Evolutionary conservation across 1,140 invertebrate genomes (phyloP).

Genomic region (Solenopsis fugax): DNA sequence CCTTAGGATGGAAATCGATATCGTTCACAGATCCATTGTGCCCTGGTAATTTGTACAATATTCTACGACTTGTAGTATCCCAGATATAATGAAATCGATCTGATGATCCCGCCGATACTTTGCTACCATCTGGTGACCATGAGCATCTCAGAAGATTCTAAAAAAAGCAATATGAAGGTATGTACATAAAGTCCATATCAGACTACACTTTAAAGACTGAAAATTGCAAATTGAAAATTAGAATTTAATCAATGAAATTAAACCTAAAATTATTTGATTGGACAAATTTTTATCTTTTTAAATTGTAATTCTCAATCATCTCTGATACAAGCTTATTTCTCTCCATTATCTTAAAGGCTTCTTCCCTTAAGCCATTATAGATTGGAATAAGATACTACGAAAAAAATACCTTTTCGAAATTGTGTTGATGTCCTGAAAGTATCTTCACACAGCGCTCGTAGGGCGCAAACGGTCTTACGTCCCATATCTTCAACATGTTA

Average conservation of each 20-base stretch:
- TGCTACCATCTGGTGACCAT: conserved; percentile 94
- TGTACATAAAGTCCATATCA: neutral
- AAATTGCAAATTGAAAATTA: too few species aligned
- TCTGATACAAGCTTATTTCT: too few species aligned
- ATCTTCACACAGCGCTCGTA: conserved; percentile 97
- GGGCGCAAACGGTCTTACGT: conserved; percentile 93
- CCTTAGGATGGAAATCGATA: conserved; percentile 97
- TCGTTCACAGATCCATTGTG: conserved; percentile 99
- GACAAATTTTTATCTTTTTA: too few species aligned
- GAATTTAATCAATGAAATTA: too few species aligned
- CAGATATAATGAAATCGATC: conserved; percentile 99
- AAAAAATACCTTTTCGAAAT: conserved; percentile 96
- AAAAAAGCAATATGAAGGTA: conserved; percentile 42
- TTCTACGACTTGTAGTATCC: conserved; percentile 96
- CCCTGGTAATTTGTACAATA: conserved; percentile 98
- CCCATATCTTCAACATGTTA: conserved; percentile 95
- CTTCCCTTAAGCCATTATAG: neutral
- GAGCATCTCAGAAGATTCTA: conserved; percentile 91
- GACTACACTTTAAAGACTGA: too few species aligned
- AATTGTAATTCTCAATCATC: too few species aligned
- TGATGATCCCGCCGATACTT: conserved; percentile 95
- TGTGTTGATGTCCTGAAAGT: conserved; percentile 97
- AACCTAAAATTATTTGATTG: too few species aligned
- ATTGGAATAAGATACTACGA: neutral
- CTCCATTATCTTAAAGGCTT: too few species aligned